A percentile compares a stretch with the other conserved stretches of the same genome.
These are phyloP conservation scores for Atrina japonica DNA, from an alignment of 2,888 invertebrate species.

Conservation along the genomic window DNA sequence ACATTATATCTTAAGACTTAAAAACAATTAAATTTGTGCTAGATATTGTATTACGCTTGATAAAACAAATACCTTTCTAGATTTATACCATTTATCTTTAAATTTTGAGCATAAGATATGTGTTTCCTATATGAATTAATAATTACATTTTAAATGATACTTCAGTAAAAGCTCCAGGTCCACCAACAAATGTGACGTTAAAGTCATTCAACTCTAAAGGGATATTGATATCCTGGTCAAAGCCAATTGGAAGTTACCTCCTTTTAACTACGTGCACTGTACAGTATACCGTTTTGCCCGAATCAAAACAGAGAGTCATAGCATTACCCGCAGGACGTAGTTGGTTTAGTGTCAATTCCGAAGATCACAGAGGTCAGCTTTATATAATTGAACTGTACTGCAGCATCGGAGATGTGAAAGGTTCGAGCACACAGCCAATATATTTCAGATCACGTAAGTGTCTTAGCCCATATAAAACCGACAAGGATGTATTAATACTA, in stretches of 20 bases:
- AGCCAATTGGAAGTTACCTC: neutral
- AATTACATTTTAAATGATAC: too few relatives aligned
- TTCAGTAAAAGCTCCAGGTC: slow-evolving; percentile 13
- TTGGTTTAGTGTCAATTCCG: slow-evolving; percentile 17
- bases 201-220: neutral
- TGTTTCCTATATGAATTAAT: too few relatives aligned
- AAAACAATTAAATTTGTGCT: too few relatives aligned
- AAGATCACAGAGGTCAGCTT: slow-evolving; percentile 7
- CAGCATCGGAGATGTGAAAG: neutral
- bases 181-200: neutral
- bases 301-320: neutral
- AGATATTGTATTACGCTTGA: too few relatives aligned
- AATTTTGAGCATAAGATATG: too few relatives aligned
- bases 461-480: too few relatives aligned
- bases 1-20: too few relatives aligned
- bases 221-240: neutral
- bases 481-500: too few relatives aligned
- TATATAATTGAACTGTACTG: neutral
- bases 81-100: too few relatives aligned
- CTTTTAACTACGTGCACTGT: slow-evolving; percentile 13
- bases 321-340: neutral
- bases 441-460: slow-evolving; percentile 16
- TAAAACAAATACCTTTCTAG: too few relatives aligned
- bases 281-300: neutral
- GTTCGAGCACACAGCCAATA: neutral